phyloP scores from a whole-genome alignment of 2,888 invertebrate genomes.

The Patella caerulea region DNA sequence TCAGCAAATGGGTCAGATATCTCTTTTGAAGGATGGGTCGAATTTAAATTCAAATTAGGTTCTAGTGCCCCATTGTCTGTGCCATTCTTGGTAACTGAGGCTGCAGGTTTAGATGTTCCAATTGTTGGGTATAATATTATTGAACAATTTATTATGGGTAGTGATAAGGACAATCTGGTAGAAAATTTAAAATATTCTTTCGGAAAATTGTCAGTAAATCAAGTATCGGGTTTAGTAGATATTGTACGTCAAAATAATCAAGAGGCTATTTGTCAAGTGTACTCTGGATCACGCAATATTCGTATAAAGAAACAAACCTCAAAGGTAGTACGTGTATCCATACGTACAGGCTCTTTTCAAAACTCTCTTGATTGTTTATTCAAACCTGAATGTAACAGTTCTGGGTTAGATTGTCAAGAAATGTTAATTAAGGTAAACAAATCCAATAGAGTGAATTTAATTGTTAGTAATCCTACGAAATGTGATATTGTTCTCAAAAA shows the following conservation, averaged over 20 bases:
- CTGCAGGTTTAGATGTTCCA: neutral
- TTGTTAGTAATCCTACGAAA: neutral
- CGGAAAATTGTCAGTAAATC: neutral
- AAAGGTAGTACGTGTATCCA: neutral
- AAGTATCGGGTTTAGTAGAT: neutral
- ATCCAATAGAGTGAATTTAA: neutral
- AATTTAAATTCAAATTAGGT: neutral
- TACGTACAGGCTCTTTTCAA: neutral
- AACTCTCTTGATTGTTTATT: neutral
- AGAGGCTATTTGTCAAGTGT: neutral
- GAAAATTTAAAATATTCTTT: neutral
- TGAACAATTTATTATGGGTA: neutral
- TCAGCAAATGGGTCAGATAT: slow-evolving; percentile 1
- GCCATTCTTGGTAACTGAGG: neutral
- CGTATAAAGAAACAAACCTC: neutral
- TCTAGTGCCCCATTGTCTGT: neutral
- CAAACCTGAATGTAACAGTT: neutral
- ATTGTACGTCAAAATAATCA: neutral
- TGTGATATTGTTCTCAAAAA: neutral
- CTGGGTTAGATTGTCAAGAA: neutral
- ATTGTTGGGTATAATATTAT: neutral
- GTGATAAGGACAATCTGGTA: neutral
- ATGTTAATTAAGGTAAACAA: neutral
- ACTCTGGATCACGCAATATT: neutral
- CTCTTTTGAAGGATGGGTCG: slow-evolving; percentile 1